Evolutionary conservation across 2,113 vertebrate genomes (phyloP), one percentile per base, ranked within the genome.

Genomic region (Platichthys flesus): DNA sequence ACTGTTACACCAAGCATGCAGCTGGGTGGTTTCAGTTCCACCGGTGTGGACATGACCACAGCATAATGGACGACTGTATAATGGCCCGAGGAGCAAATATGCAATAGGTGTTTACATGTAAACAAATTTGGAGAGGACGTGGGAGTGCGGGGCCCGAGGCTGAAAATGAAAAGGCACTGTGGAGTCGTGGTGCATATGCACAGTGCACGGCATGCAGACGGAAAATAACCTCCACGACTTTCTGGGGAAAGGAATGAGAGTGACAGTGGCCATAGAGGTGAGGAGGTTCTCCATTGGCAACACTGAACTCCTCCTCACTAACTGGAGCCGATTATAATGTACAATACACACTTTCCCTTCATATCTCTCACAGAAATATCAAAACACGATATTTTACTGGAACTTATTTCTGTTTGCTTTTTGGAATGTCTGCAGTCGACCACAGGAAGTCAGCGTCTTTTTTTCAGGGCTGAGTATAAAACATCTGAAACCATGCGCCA

Each of bases 91-190:
- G 64, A 58, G 28, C 64, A 37, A 45, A 51, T n/a, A 76, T 51
- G 37, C 26, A 23, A 52, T 15, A 5, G 26, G 28, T 54, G 42
- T 45, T 55, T 15, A 67, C 61, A 58, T 65, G 59, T 9, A 58
- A 55, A 58, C 37, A 9, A 64, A n/a, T 37, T 9, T 51, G 52
- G 40, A 58, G 45, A 54, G 16, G 16, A 73, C 23, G 45, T 40
- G 56, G 60, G 51, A 67, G 75, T 52, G 52, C 71, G 59, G 45
- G 18, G 74, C 70, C 65, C 54, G 56, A 72, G 76, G 73, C 60
- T 75, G 47, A 16, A 67, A 75, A 83, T 62, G 68, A 86, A 89
- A 93, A 93, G 91, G 91, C 90, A 92, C 90, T 76, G 83, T 72
- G 70, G 80, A 80, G 67, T 80, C 68, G 57, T 82, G 73, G 76